Evolutionary conservation across 37 sponge, comb jelly and placozoan species (phyloP).

Genomic region (Eunapius fragilis): DNA sequence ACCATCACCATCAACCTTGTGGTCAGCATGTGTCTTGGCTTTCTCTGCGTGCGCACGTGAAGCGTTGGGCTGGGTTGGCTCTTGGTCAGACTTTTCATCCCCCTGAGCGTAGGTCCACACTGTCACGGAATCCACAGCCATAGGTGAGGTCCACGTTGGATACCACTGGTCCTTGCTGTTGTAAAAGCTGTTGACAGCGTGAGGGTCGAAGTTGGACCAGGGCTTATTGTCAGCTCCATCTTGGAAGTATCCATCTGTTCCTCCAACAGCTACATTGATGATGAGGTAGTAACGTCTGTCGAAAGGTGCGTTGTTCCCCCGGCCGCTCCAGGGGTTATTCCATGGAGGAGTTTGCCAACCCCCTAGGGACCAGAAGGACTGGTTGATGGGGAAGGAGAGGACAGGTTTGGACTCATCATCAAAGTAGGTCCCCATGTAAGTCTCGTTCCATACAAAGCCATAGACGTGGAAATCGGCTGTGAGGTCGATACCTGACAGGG

Average conservation of each 20-base stretch:
- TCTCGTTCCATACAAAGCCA: constrained; percentile 85
- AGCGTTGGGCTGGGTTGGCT: not conserved
- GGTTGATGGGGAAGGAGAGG: constrained; percentile 49
- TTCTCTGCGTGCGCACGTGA: not conserved
- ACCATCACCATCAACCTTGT: not conserved
- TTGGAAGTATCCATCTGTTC: constrained; percentile 77
- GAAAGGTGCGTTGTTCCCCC: constrained; percentile 68
- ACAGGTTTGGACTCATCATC: constrained; percentile 57
- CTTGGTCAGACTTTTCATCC: not conserved
- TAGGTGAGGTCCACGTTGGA: constrained; percentile 64
- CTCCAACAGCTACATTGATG: constrained; percentile 76
- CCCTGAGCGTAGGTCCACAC: constrained; percentile 47
- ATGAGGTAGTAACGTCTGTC: constrained; percentile 63
- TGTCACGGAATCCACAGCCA: constrained; percentile 73
- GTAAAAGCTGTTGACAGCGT: constrained; percentile 71
- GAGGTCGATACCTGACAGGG: constrained; percentile 31
- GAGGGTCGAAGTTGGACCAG: constrained; percentile 56
- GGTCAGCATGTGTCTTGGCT: not conserved
- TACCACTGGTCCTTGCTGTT: constrained; percentile 57
- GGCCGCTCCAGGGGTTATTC: constrained; percentile 71
- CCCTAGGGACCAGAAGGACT: constrained; percentile 76
- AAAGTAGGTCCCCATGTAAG: constrained; percentile 85
- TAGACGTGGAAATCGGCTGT: constrained; percentile 76
- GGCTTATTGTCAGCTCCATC: constrained; percentile 73
- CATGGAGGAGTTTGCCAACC: constrained; percentile 49